These are phyloP conservation scores for Poecilia velifera DNA, from an alignment of 2,797 vertebrate genomes.

Conservation along the genomic window DNA sequence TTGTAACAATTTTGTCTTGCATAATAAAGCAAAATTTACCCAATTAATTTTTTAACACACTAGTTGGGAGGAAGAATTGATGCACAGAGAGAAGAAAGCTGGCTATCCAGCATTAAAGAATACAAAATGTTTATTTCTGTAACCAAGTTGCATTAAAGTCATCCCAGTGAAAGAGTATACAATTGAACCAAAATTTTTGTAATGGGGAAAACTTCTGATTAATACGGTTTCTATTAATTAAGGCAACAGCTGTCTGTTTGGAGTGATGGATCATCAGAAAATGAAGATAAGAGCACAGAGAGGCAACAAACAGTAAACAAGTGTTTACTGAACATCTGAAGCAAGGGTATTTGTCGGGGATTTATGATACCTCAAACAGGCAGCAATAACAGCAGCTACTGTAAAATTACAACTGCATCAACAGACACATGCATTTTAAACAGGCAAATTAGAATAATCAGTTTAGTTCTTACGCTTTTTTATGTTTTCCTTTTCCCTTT, in stretches of 20 bases:
- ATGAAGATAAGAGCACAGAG: background rate
- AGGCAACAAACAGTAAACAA: background rate
- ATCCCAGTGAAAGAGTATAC: background rate
- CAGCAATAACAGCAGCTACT: background rate
- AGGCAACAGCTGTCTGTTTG: background rate
- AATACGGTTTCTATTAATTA: background rate
- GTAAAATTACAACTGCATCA: background rate
- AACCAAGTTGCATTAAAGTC: background rate
- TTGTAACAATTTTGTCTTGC: conserved; percentile 31
- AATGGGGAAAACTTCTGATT: background rate
- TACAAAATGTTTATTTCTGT: background rate
- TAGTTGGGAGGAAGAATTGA: background rate
- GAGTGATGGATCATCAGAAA: background rate
- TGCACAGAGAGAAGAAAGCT: background rate
- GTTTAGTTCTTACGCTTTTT: background rate
- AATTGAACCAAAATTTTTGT: background rate
- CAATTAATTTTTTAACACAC: background rate
- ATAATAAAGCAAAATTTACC: conserved; percentile 33
- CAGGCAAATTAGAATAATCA: background rate
- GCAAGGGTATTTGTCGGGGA: background rate
- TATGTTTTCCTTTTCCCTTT: background rate
- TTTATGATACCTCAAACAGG: background rate
- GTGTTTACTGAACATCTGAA: background rate
- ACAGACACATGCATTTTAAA: background rate
- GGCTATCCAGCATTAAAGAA: background rate